These are phyloP conservation scores for Pemphigus obesinymphae DNA, from an alignment of 1,140 invertebrate genomes.

Conservation along the genomic window DNA sequence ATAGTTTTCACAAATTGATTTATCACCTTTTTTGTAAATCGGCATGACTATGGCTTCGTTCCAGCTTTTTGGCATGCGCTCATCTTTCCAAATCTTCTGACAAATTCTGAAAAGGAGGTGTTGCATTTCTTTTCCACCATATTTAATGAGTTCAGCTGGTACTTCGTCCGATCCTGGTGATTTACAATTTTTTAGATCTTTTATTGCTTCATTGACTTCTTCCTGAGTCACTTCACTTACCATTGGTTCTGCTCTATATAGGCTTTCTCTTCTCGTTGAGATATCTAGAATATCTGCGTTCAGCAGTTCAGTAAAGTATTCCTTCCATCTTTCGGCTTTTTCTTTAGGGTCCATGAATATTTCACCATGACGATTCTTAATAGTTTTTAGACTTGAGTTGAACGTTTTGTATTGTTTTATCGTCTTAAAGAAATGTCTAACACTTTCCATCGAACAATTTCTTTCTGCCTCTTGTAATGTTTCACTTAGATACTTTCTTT, in stretches of 20 bases:
- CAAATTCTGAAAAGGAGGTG: neutral
- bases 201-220: neutral
- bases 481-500: neutral
- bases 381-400: no score
- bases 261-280: neutral
- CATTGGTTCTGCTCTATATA: no score
- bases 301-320: no score
- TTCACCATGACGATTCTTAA: no score
- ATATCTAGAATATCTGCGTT: neutral
- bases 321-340: no score
- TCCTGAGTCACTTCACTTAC: neutral
- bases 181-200: neutral
- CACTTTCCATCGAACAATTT: no score
- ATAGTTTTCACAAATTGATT: slow-evolving; percentile 46
- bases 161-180: neutral
- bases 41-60: slow-evolving; percentile 39
- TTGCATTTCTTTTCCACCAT: neutral
- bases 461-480: no score
- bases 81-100: neutral
- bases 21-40: slow-evolving; percentile 48
- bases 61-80: neutral
- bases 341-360: no score
- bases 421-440: neutral
- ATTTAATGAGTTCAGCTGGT: neutral
- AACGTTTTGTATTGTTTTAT: neutral